phyloP scores from a whole-genome alignment of 1,140 invertebrate species.

The Formica exsecta region DNA sequence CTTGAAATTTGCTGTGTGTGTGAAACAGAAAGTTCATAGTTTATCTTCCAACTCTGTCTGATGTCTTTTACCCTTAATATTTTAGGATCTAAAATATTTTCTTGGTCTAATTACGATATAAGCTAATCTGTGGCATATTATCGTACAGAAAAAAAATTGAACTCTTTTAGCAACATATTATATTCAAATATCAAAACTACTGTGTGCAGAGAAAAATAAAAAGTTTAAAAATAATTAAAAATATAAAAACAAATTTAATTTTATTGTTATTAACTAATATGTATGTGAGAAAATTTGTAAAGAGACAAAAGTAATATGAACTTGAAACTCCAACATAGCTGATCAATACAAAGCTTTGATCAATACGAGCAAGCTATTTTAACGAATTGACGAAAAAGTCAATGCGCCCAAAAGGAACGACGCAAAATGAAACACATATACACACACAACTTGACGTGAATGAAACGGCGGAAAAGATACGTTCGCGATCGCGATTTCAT shows the following conservation, averaged over 20 bases:
- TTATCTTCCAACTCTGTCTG: neutral
- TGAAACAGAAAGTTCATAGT: slow-evolving; percentile 29
- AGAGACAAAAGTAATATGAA: neutral
- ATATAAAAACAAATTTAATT: no score
- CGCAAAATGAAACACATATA: slow-evolving; percentile 38
- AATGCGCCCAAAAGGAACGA: slow-evolving; percentile 42
- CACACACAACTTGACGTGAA: neutral
- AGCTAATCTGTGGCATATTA: no score
- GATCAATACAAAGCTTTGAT: slow-evolving; percentile 28
- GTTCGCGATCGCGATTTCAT: slow-evolving; percentile 8
- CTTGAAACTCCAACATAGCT: neutral
- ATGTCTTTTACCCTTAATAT: no score
- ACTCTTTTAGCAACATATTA: no score
- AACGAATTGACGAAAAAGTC: slow-evolving; percentile 50
- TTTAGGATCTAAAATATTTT: no score
- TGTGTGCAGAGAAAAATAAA: no score
- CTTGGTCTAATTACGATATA: no score
- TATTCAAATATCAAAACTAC: no score
- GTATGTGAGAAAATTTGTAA: neutral
- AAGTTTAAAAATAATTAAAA: no score
- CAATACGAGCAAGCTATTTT: slow-evolving; percentile 52
- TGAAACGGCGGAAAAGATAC: neutral
- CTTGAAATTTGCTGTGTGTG: slow-evolving; percentile 80
- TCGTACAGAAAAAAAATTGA: no score
- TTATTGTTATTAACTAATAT: no score